phyloP scores from a whole-genome alignment of 2,888 invertebrate genomes.

The Synanthedon andrenaeformis region DNA sequence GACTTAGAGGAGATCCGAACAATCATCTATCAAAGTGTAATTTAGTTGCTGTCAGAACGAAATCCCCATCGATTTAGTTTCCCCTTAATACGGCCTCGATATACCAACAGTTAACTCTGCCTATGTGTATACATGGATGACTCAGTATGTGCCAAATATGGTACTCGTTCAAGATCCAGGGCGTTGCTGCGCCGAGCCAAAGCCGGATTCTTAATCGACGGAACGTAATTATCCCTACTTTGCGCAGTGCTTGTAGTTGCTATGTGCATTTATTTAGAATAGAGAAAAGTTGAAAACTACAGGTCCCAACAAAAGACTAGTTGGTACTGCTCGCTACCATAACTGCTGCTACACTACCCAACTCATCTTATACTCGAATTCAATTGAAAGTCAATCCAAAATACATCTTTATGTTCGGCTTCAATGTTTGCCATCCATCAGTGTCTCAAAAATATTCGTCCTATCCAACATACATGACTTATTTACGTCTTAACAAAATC shows the following conservation, averaged over 20 bases:
- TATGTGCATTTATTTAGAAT: not conserved
- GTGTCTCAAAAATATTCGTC: too few species aligned
- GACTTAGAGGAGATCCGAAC: conserved; percentile 1
- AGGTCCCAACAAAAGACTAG: too few species aligned
- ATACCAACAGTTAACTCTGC: conserved; percentile 14
- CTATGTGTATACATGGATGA: conserved; percentile 19
- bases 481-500: too few species aligned
- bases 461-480: too few species aligned
- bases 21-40: conserved; percentile 8
- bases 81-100: conserved; percentile 25
- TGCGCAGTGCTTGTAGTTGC: not conserved
- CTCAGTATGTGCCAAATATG: conserved; percentile 42
- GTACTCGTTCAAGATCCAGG: conserved; percentile 19
- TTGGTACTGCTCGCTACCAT: too few species aligned
- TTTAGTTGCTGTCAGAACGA: conserved; percentile 4
- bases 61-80: conserved; percentile 8
- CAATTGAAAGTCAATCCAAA: too few species aligned
- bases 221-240: not conserved
- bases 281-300: not conserved
- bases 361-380: too few species aligned
- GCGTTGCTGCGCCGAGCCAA: conserved; percentile 15
- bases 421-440: too few species aligned
- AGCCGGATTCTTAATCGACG: not conserved
- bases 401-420: too few species aligned
- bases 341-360: too few species aligned